Evolutionary conservation across 1,140 invertebrate genomes (phyloP).

Genomic region (Oryctes rhinoceros): DNA sequence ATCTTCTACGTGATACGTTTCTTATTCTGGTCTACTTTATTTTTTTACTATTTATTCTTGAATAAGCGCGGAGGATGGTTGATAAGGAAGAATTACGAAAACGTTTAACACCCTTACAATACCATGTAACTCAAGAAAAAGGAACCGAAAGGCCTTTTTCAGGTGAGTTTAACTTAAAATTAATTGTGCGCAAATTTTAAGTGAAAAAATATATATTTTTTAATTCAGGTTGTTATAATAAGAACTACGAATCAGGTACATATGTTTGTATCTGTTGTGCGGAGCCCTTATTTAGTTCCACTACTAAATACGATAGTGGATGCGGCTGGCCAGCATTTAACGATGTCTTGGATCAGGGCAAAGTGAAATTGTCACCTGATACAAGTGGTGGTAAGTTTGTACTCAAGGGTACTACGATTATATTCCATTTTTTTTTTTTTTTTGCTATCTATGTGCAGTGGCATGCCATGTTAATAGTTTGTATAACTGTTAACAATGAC

Average conservation of each 20-base stretch:
- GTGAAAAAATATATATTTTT: not conserved
- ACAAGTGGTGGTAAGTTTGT: slow-evolving; percentile 77
- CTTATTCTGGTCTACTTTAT: not conserved
- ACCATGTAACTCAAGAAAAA: slow-evolving; percentile 95
- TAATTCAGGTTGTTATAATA: slow-evolving; percentile 79
- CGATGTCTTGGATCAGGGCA: slow-evolving; percentile 89
- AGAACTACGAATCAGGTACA: slow-evolving; percentile 85
- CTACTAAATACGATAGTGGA: slow-evolving; percentile 93
- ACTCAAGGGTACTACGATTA: not conserved
- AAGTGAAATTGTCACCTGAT: slow-evolving; percentile 88
- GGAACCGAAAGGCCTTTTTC: slow-evolving; percentile 88
- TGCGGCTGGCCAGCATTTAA: slow-evolving; percentile 98
- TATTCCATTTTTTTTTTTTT: not conserved
- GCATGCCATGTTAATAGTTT: not conserved
- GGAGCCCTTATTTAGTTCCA: slow-evolving; percentile 89
- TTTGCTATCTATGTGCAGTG: not conserved
- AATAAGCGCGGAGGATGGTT: slow-evolving; percentile 11
- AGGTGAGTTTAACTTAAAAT: slow-evolving; percentile 50
- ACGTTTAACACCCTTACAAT: slow-evolving; percentile 88
- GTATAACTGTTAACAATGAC: slow-evolving; percentile 5
- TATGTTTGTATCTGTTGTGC: slow-evolving; percentile 94
- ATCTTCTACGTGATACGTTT: slow-evolving; percentile 23
- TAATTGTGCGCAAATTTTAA: not conserved
- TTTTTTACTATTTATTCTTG: not conserved
- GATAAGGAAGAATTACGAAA: slow-evolving; percentile 86